Conservation (phyloP, 2,888 invertebrate genomes). For the Parthenolecanium corni region DNA sequence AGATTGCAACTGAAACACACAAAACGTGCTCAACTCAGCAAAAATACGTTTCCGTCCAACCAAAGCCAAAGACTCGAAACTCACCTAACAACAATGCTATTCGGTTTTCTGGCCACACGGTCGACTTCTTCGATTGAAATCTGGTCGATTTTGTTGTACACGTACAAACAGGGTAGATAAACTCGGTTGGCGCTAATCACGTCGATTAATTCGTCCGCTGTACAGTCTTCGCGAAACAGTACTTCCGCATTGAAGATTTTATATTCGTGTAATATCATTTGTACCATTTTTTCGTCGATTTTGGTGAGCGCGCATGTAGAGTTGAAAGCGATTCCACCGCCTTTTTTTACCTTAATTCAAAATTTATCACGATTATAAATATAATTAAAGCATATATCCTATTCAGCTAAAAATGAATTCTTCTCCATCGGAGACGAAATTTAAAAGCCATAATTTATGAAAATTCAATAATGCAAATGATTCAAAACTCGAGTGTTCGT, state of each 20-base stretch:
- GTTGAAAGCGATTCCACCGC: conserved; percentile 93
- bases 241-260: conserved; percentile 91
- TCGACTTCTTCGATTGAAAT: conserved; percentile 98
- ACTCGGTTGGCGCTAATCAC: conserved; percentile 92
- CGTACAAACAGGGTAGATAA: conserved; percentile 93
- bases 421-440: too few species aligned
- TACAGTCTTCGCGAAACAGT: conserved; percentile 89
- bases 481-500: too few species aligned
- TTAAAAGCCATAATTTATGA: too few species aligned
- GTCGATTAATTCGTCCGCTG: conserved; percentile 94
- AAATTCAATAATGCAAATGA: too few species aligned
- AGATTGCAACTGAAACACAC: conserved; percentile 78
- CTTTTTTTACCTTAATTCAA: conserved; percentile 65
- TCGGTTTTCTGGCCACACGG: conserved; percentile 72
- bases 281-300: conserved; percentile 92
- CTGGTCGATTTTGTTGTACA: conserved; percentile 99
- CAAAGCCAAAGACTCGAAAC: conserved; percentile 29
- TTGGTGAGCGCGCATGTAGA: conserved; percentile 86
- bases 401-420: background rate
- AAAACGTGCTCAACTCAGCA: background rate
- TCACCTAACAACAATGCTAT: conserved; percentile 87
- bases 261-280: conserved; percentile 95
- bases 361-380: conserved; percentile 20
- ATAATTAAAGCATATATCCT: background rate
- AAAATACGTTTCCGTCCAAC: background rate